Evolutionary conservation across 2,888 invertebrate species (phyloP), one percentile per base, ranked within the genome.

Genomic region (Lycaena phlaeas): DNA sequence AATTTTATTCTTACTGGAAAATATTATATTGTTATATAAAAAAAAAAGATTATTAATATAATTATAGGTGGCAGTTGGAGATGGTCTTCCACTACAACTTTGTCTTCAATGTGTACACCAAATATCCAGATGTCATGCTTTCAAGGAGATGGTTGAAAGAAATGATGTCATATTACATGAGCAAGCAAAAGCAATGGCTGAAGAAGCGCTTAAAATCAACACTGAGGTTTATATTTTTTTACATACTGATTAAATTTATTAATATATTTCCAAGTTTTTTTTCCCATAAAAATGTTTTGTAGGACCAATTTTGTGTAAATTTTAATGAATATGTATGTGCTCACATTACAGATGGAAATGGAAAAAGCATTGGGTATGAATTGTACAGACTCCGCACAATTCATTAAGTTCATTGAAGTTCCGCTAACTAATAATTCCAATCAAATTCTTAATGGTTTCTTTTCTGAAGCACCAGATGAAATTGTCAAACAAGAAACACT

Each of bases 21-120:
- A n/a, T n/a, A n/a, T n/a, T n/a, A n/a, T n/a, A n/a, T n/a, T n/a
- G n/a, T n/a, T n/a, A n/a, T n/a, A n/a, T n/a, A n/a, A n/a, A n/a
- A n/a, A n/a, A n/a, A n/a, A n/a, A n/a, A n/a, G n/a, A n/a, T n/a
- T n/a, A n/a, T n/a, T n/a, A n/a, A n/a, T n/a, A n/a, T n/a, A 9
- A 27, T 30, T 36, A 12, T 48, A 87, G 87, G 82, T 89, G 38
- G 74, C 86, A 15, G 75, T 86, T 4, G 86, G 86, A 3, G 88
- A 89, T 46, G 88, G 88, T 1, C 75, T 89, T 54, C 89, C 89
- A 0, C 59, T 86, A 7, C 88, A 88, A 59, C 72, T 89, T 42
- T 89, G 89, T 44, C 70, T 88, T 10, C 88, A 89, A 54, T 89
- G 89, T 53, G 88, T 89, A 27, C 88, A 89, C 55, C 88, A 89